Evolutionary conservation across 2,797 vertebrate species (phyloP), one percentile per base, ranked within the genome.

Genomic region (Spatula clypeata): DNA sequence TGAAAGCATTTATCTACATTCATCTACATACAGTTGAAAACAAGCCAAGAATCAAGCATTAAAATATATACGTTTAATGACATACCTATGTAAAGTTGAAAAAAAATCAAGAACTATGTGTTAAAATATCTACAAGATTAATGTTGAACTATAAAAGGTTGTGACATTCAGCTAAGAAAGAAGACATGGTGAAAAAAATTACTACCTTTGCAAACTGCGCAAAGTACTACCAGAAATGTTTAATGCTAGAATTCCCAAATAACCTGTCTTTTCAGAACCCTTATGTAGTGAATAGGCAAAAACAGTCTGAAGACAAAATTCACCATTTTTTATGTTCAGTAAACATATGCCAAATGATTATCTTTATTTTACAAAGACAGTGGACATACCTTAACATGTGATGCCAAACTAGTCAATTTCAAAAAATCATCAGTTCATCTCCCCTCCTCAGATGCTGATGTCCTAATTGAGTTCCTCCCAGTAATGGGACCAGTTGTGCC

Each of bases 171-270:
- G 36, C 14, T 26, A 65, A 49, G 9, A 61, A 81, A 47, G 20
- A 58, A 70, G 1, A 11, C 34, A 1, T 2, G 5, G 45, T 2
- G 1, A 3, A 15, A 14, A 51, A 32, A 29, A 4, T 2, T 10
- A 15, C 31, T 29, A 8, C n/a, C 23, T 73, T 58, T 34, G 13
- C 51, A 82, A 38, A 38, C 9, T 17, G 20, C 14, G 6, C 3
- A 64, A 34, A 18, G 2, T 38, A 73, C 23, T 23, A 71, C 12
- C 2, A 55, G 24, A 45, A 2, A 3, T 16, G 6, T 54, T 91
- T 32, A 29, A 34, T 13, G 51, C 7, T 2, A 7, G 61, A 62
- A 66, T 47, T 23, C 18, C 64, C 47, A 49, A 80, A 60, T 4
- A 29, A n/a, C 36, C 2, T 79, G 6, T 32, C 55, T 26, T 77